Percentiles rank a stretch among this genome's conserved stretches.
Evolutionary conservation across 2,113 vertebrate genomes (phyloP).

Genomic region (Hypanus sabinus): DNA sequence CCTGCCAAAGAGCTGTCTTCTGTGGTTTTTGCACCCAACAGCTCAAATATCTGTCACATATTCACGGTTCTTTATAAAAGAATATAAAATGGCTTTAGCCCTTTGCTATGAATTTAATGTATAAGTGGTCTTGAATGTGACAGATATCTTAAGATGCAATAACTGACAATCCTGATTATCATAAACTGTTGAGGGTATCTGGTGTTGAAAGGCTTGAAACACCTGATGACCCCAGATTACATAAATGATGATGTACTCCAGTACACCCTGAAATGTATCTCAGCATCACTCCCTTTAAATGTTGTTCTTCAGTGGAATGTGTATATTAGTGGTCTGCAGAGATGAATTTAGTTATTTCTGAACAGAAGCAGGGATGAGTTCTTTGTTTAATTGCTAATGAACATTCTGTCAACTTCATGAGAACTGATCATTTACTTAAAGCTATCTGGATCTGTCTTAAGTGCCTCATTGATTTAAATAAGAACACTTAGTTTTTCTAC

Average conservation of each 20-base stretch:
- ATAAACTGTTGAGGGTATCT: background rate
- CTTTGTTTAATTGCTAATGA: background rate
- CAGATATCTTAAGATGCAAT: background rate
- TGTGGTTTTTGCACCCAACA: background rate
- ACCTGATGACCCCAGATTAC: too few species aligned
- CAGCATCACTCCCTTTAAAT: background rate
- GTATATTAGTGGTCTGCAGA: too few species aligned
- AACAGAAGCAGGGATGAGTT: background rate
- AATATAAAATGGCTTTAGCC: background rate
- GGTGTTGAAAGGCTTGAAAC: too few species aligned
- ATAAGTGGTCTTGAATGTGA: background rate
- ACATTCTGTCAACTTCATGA: background rate
- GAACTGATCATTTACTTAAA: background rate
- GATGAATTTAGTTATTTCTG: background rate
- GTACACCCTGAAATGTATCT: too few species aligned
- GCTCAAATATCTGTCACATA: slow-evolving; percentile 27
- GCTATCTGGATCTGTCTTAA: background rate
- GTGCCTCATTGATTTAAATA: background rate
- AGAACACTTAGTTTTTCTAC: background rate
- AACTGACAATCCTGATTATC: background rate
- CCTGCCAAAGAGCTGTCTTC: slow-evolving; percentile 22
- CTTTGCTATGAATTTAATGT: background rate
- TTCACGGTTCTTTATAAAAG: background rate
- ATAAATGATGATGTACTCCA: too few species aligned
- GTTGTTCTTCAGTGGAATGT: background rate